phyloP scores from a whole-genome alignment of 2,888 invertebrate species.

The Mayetiola destructor region DNA sequence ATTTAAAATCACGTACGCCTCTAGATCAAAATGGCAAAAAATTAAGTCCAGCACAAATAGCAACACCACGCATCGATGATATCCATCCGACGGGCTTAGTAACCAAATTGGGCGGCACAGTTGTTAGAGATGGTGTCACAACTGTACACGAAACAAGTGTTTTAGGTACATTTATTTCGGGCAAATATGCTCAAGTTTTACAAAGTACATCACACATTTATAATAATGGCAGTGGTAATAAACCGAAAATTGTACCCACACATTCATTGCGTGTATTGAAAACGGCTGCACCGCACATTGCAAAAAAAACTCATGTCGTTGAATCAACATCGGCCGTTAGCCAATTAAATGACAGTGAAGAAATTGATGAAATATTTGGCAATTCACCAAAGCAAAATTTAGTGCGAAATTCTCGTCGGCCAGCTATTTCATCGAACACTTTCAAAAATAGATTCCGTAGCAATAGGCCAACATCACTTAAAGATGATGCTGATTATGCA shows the following conservation, averaged over 20 bases:
- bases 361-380: conserved; percentile 42
- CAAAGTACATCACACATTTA: conserved; percentile 65
- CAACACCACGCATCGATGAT: conserved; percentile 40
- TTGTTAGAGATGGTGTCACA: conserved; percentile 66
- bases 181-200: conserved; percentile 75
- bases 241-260: conserved; percentile 51
- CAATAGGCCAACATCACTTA: conserved; percentile 26
- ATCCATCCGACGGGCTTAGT: conserved; percentile 66
- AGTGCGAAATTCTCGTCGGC: conserved; percentile 39
- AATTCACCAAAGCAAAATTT: conserved; percentile 36
- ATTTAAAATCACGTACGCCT: conserved; percentile 31
- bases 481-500: conserved; percentile 31
- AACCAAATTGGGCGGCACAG: conserved; percentile 69
- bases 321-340: conserved; percentile 49
- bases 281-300: conserved; percentile 50
- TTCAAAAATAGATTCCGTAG: conserved; percentile 44
- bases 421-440: conserved; percentile 35
- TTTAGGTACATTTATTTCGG: conserved; percentile 75
- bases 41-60: conserved; percentile 17
- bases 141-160: conserved; percentile 79
- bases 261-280: conserved; percentile 55
- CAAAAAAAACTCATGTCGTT: conserved; percentile 29
- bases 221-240: conserved; percentile 30
- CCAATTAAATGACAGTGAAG: conserved; percentile 34
- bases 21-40: conserved; percentile 20